Evolutionary conservation across 2,888 invertebrate species (phyloP).

Genomic region (Pemphredon lugubris): DNA sequence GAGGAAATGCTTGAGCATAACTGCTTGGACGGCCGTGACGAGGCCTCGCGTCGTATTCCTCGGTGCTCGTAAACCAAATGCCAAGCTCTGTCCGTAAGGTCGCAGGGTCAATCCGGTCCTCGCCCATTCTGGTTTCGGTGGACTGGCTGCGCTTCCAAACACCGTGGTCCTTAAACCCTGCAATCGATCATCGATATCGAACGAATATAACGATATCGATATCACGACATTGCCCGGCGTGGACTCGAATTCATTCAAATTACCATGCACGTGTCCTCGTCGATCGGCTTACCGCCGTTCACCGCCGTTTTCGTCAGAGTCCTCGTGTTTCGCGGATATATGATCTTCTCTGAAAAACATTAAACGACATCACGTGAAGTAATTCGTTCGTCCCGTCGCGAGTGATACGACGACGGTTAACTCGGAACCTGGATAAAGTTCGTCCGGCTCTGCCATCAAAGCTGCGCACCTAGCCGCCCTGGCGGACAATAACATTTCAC

Average conservation of each 20-base stretch:
- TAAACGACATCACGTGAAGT: background rate
- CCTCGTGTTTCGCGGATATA: constrained; percentile 84
- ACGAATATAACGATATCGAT: too few species aligned
- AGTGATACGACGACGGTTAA: too few species aligned
- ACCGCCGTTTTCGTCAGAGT: constrained; percentile 83
- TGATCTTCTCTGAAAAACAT: constrained; percentile 83
- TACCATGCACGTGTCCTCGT: constrained; percentile 85
- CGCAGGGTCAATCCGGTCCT: constrained; percentile 86
- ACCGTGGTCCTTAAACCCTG: constrained; percentile 85
- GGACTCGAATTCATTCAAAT: too few species aligned
- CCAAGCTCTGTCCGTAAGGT: constrained; percentile 83
- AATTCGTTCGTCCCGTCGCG: too few species aligned
- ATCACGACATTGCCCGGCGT: too few species aligned
- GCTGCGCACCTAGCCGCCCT: constrained; percentile 75
- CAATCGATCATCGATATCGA: too few species aligned
- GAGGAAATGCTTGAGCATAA: constrained; percentile 86
- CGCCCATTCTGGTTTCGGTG: constrained; percentile 88
- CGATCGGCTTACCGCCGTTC: constrained; percentile 85
- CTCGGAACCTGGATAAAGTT: constrained; percentile 76
- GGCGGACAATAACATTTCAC: constrained; percentile 71
- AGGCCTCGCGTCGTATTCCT: constrained; percentile 86
- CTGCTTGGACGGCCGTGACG: constrained; percentile 86
- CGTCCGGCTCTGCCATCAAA: constrained; percentile 77
- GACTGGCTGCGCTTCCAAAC: constrained; percentile 86
- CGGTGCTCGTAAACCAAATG: constrained; percentile 86